Percentiles rank a stretch among this genome's conserved stretches.
These are phyloP conservation scores for Emberiza fucata DNA, from an alignment of 2,113 vertebrate genomes.

Conservation along the genomic window DNA sequence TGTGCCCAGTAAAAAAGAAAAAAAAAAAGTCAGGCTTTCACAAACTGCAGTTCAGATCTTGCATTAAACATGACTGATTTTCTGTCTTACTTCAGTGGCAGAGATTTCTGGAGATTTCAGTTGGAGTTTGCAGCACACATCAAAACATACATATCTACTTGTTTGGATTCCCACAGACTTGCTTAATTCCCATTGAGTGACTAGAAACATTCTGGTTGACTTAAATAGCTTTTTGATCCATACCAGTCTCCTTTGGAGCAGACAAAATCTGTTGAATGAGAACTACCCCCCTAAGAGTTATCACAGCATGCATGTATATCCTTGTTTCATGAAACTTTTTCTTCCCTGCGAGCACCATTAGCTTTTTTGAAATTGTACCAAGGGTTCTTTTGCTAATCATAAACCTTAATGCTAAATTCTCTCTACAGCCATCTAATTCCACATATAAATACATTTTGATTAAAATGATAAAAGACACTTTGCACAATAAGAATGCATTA, in stretches of 20 bases:
- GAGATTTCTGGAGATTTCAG: not conserved
- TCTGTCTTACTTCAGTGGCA: not conserved
- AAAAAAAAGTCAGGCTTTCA: not conserved
- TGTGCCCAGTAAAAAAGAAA: not conserved
- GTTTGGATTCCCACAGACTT: not conserved
- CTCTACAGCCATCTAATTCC: not conserved
- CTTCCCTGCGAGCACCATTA: not conserved
- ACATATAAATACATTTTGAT: not conserved
- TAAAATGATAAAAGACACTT: not conserved
- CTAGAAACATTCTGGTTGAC: not conserved
- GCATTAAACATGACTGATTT: not conserved
- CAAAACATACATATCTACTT: not conserved
- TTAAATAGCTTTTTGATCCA: slow-evolving; percentile 38
- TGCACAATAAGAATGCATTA: not conserved
- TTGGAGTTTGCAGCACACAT: not conserved
- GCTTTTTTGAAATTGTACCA: not conserved
- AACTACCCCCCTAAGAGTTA: not conserved
- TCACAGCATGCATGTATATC: not conserved
- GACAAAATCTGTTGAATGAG: not conserved
- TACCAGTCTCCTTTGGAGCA: not conserved
- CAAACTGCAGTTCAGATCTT: not conserved
- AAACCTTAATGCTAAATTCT: not conserved
- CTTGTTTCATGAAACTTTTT: not conserved
- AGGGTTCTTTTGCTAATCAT: not conserved
- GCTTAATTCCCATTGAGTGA: not conserved